These are phyloP conservation scores for Triplophysa yarkandensis DNA, from an alignment of 2,797 vertebrate genomes.

Conservation along the genomic window DNA sequence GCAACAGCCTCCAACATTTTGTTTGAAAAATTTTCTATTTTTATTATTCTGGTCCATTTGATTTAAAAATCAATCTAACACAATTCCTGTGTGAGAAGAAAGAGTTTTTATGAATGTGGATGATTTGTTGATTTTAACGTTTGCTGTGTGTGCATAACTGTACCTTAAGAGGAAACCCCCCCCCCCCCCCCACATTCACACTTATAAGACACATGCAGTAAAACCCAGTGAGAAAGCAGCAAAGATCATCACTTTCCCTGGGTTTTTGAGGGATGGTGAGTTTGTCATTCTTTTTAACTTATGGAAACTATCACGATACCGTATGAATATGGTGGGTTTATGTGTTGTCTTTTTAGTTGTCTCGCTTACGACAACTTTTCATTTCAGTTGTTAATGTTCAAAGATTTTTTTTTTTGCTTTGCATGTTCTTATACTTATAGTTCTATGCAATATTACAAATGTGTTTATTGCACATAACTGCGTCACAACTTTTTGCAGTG, in stretches of 20 bases:
- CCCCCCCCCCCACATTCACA: background rate
- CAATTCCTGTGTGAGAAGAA: background rate
- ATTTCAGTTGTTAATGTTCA: background rate
- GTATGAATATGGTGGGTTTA: background rate
- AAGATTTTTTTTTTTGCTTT: no score
- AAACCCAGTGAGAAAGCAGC: background rate
- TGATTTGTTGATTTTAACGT: background rate
- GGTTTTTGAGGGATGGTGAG: conserved; percentile 29
- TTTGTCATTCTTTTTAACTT: background rate
- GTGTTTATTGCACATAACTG: background rate
- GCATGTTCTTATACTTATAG: background rate
- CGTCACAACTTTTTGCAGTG: background rate
- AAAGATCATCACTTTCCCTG: no score
- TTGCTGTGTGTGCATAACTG: no score
- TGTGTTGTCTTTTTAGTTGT: background rate
- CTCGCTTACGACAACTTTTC: background rate
- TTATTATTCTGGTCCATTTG: no score
- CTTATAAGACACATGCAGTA: background rate
- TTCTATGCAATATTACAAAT: background rate
- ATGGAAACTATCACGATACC: background rate
- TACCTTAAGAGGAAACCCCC: conserved; percentile 16
- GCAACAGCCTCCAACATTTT: background rate
- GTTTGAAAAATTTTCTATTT: no score
- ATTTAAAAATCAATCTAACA: no score
- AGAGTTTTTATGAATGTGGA: background rate